phyloP scores from a whole-genome alignment of 2,888 invertebrate species.

The Ischnura elegans region DNA sequence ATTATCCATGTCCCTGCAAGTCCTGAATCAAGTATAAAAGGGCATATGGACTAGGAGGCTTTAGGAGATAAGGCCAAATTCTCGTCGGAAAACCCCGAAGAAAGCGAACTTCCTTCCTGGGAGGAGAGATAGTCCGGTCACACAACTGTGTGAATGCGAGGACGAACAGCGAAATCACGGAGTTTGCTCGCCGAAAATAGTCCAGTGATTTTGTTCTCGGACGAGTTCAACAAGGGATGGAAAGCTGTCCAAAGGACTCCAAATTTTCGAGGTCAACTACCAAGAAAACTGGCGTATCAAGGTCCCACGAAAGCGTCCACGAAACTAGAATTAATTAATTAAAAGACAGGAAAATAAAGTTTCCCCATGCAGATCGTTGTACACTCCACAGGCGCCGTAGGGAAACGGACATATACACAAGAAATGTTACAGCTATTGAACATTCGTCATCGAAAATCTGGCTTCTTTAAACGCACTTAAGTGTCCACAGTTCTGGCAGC shows the following conservation, averaged over 20 bases:
- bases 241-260: background rate
- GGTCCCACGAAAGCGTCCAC: too few species aligned
- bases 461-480: too few species aligned
- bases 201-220: too few species aligned
- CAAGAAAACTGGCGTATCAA: too few species aligned
- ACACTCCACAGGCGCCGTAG: too few species aligned
- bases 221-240: background rate
- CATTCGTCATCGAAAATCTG: too few species aligned
- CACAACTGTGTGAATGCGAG: background rate
- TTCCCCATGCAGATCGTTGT: too few species aligned
- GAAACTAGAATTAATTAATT: too few species aligned
- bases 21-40: background rate
- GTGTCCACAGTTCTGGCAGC: too few species aligned
- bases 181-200: background rate
- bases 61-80: background rate
- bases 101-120: background rate
- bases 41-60: background rate
- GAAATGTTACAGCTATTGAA: too few species aligned
- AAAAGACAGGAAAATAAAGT: too few species aligned
- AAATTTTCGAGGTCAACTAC: background rate
- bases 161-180: background rate
- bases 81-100: background rate
- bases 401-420: too few species aligned
- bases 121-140: background rate
- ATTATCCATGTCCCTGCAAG: background rate